These are phyloP conservation scores for Myotis lucifugus DNA, from an alignment of 2,113 vertebrate genomes.

Conservation along the genomic window DNA sequence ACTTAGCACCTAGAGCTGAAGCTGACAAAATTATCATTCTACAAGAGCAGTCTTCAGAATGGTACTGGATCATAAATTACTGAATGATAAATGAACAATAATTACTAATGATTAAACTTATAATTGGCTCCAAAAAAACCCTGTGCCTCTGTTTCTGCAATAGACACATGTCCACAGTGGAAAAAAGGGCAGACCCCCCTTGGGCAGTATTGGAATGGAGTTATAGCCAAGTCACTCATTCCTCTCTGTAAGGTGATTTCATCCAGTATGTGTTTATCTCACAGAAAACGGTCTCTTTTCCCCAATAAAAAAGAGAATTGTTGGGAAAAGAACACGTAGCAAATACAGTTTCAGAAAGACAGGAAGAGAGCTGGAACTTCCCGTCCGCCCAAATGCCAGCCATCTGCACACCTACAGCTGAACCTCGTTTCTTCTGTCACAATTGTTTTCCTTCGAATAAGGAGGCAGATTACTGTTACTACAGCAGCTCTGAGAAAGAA, in stretches of 20 bases:
- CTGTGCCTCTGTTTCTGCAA: not conserved
- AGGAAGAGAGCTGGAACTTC: not conserved
- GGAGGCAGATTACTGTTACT: not conserved
- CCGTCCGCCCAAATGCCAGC: not conserved
- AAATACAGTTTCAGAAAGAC: not conserved
- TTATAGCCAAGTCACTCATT: not conserved
- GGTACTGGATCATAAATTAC: not conserved
- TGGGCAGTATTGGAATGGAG: not conserved
- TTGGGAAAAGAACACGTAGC: not conserved
- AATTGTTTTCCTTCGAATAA: conserved; percentile 10
- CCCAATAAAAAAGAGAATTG: not conserved
- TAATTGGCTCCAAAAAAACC: not conserved
- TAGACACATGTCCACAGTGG: not conserved
- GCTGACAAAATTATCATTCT: not conserved
- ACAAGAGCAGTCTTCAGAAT: not conserved
- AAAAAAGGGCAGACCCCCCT: not conserved
- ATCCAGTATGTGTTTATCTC: not conserved
- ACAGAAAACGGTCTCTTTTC: not conserved
- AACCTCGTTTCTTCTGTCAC: not conserved
- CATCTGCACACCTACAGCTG: not conserved
- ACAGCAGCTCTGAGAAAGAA: not conserved
- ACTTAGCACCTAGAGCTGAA: not conserved
- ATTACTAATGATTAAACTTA: conserved; percentile 17
- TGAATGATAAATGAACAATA: not conserved
- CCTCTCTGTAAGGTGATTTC: not conserved